Evolutionary conservation across 2,888 invertebrate genomes (phyloP).

Genomic region (Fragum fragum): DNA sequence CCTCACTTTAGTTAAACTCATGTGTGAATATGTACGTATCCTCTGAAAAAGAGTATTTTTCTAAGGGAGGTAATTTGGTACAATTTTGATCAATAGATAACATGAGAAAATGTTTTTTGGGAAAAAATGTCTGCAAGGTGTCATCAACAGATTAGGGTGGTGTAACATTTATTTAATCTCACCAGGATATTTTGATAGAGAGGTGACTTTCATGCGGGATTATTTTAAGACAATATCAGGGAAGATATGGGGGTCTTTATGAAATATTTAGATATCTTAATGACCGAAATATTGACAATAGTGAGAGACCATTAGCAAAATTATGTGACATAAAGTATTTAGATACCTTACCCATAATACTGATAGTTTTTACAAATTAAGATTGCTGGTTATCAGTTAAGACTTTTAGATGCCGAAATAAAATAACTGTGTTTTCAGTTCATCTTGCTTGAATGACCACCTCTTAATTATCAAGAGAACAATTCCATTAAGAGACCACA

Average conservation of each 20-base stretch:
- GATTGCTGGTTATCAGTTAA: too few relatives aligned
- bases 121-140: constrained; percentile 13
- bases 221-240: constrained; percentile 20
- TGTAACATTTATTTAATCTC: constrained; percentile 24
- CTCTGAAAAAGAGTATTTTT: neutral
- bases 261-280: constrained; percentile 19
- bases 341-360: neutral
- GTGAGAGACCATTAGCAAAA: constrained; percentile 6
- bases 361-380: neutral
- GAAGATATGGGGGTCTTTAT: constrained; percentile 22
- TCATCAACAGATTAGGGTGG: constrained; percentile 13
- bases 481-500: too few relatives aligned
- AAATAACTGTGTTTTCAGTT: too few relatives aligned
- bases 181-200: constrained; percentile 27
- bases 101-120: neutral
- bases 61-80: constrained; percentile 12
- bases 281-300: constrained; percentile 19
- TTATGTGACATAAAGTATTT: constrained; percentile 22
- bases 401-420: too few relatives aligned
- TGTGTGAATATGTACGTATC: too few relatives aligned
- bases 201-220: constrained; percentile 27
- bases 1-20: too few relatives aligned
- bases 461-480: too few relatives aligned
- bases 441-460: too few relatives aligned
- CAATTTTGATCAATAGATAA: constrained; percentile 23